Evolutionary conservation across 2,113 vertebrate species (phyloP), one percentile per base, ranked within the genome.

Genomic region (Opisthocomus hoazin): DNA sequence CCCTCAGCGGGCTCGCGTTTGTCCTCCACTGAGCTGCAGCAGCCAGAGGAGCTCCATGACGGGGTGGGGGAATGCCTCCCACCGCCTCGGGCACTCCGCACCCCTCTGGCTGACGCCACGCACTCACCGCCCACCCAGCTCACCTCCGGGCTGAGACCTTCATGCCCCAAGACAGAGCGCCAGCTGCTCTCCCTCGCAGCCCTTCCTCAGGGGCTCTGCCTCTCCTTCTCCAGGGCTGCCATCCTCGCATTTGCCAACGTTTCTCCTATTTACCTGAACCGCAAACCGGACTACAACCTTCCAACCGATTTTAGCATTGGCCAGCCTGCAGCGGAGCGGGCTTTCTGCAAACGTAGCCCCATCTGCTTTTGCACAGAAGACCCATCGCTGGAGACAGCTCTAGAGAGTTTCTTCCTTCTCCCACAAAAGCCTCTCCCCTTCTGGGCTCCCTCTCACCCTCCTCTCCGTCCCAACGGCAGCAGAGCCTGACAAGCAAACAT

Each of bases 91-190:
- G 60, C 15, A 10, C 36, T 37, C 69, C 14, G 5, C 79, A 36
- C 4, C 7, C 13, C 22, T 60, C 26, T 0, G 6, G 4, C 6
- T 56, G 24, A 60, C 1, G 1, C 19, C 30, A 43, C 0, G 0
- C 11, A 21, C 41, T 63, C 54, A 37, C 36, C 22, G 2, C 34
- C 29, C 39, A 70, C 39, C 4, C 2, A 15, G 13, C 32, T 18
- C 16, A n/a, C 19, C 29, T 77, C 43, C 4, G 4, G 29, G 5
- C 54, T 51, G 34, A 64, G 66, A 80, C 12, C 21, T 71, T 86
- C 12, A 5, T 2, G 6, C 30, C 27, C 29, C 1, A 1, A 14
- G 11, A 43, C 4, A 3, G 26, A 34, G 16, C 36, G 45, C 36
- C 32, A 69, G 50, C 11, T 56, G 39, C 20, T 69, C 10, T 41